Conservation (phyloP, 1,140 invertebrate genomes). For the Episyrphus balteatus region DNA sequence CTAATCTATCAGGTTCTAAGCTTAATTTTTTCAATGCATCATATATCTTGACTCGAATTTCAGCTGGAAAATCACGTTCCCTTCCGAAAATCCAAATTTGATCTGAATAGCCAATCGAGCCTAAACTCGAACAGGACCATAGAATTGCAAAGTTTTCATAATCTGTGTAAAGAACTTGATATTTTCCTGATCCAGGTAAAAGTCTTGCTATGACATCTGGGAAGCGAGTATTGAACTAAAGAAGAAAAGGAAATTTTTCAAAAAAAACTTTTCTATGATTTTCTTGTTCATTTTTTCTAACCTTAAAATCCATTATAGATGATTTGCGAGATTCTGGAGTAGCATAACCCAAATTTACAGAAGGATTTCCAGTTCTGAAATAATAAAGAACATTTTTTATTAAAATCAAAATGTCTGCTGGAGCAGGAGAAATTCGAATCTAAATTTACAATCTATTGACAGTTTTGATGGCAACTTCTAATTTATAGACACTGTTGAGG, state of each 20-base stretch:
- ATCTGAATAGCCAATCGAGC: conserved; percentile 40
- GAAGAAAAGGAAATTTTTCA: conserved; percentile 1
- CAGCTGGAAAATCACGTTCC: conserved; percentile 43
- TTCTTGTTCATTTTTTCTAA: conserved; percentile 6
- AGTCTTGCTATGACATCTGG: conserved; percentile 50
- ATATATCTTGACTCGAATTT: conserved; percentile 47
- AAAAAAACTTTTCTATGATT: neutral
- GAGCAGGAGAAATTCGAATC: neutral
- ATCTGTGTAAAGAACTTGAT: conserved; percentile 58
- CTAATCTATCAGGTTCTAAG: conserved; percentile 50
- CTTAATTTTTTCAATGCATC: conserved; percentile 41
- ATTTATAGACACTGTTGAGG: conserved; percentile 31
- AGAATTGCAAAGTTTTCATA: conserved; percentile 57
- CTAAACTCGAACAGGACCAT: conserved; percentile 56
- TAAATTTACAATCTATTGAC: conserved; percentile 46
- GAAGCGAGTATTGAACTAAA: conserved; percentile 48
- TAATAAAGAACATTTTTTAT: neutral
- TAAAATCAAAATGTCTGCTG: too few species aligned
- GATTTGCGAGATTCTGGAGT: conserved; percentile 31
- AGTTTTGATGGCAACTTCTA: conserved; percentile 46
- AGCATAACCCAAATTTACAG: conserved; percentile 28
- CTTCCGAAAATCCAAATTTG: conserved; percentile 53
- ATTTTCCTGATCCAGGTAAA: conserved; percentile 53
- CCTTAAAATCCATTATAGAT: conserved; percentile 37
- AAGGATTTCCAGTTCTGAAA: conserved; percentile 29